A percentile compares a stretch with the other conserved stretches of the same genome.
phyloP scores from a whole-genome alignment of 2,113 vertebrate species.

The Osmerus mordax region DNA sequence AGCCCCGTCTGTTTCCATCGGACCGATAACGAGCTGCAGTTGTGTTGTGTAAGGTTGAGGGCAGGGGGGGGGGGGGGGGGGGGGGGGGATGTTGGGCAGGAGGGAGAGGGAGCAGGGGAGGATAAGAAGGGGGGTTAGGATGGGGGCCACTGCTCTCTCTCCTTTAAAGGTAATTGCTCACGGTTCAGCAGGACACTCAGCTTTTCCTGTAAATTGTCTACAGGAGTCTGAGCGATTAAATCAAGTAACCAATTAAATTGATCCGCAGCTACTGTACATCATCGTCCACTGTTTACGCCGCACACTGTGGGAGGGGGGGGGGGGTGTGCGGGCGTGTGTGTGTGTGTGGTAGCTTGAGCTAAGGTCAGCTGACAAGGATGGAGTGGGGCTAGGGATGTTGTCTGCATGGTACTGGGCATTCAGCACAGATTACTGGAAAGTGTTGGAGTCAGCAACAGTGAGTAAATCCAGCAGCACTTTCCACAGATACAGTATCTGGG shows the following conservation, averaged over 20 bases:
- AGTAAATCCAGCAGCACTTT: slow-evolving; percentile 56
- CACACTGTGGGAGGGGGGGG: slow-evolving; percentile 1
- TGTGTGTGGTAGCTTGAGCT: slow-evolving; percentile 25
- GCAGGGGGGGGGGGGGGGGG: not conserved
- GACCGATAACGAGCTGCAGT: slow-evolving; percentile 6
- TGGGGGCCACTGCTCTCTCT: slow-evolving; percentile 22
- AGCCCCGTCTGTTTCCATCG: slow-evolving; percentile 1
- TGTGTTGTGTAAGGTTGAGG: not conserved
- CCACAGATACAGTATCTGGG: slow-evolving; percentile 35
- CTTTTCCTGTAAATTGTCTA: slow-evolving; percentile 62
- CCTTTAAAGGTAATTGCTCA: slow-evolving; percentile 63
- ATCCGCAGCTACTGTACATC: slow-evolving; percentile 43
- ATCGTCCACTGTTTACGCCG: slow-evolving; percentile 49
- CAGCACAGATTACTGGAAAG: slow-evolving; percentile 60
- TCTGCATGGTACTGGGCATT: slow-evolving; percentile 41
- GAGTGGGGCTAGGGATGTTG: slow-evolving; percentile 27
- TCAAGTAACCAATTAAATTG: slow-evolving; percentile 62
- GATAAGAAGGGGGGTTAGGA: not conserved
- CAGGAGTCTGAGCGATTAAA: slow-evolving; percentile 54
- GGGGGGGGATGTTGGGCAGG: not conserved
- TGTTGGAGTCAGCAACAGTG: slow-evolving; percentile 55
- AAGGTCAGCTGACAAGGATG: slow-evolving; percentile 35
- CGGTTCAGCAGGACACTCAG: slow-evolving; percentile 41
- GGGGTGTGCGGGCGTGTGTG: slow-evolving; percentile 3
- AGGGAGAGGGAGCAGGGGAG: not conserved